phyloP scores from a whole-genome alignment of 2,888 invertebrate genomes.

The Thera britannica region DNA sequence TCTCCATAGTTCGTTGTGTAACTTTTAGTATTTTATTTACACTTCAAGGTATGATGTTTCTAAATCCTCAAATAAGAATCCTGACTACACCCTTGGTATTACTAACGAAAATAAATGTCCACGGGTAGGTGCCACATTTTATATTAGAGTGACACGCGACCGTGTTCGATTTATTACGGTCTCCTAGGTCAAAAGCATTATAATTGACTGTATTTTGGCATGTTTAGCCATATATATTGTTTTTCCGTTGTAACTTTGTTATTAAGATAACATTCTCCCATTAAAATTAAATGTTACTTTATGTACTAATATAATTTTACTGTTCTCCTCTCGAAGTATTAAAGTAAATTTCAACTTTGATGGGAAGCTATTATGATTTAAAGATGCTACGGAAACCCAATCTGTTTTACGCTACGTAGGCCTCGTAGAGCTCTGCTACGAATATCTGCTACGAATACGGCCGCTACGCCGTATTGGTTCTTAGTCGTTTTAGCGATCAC shows the following conservation, averaged over 20 bases:
- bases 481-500: not conserved
- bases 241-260: not conserved
- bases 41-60: not conserved
- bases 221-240: not conserved
- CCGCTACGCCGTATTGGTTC: not conserved
- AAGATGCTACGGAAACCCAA: too few relatives aligned
- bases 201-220: constrained; percentile 16
- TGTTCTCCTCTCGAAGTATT: too few relatives aligned
- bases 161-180: constrained; percentile 51
- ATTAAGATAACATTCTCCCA: not conserved
- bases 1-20: too few relatives aligned
- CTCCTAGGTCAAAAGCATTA: constrained; percentile 17
- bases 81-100: constrained; percentile 36
- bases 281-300: too few relatives aligned
- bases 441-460: not conserved
- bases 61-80: constrained; percentile 5
- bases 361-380: too few relatives aligned
- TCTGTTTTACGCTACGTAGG: not conserved
- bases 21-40: too few relatives aligned
- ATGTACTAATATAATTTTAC: too few relatives aligned
- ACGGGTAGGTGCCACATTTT: constrained; percentile 68
- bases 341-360: too few relatives aligned
- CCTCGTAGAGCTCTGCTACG: not conserved
- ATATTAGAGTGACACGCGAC: constrained; percentile 75
- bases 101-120: constrained; percentile 76